Evolutionary conservation across 2,797 vertebrate genomes (phyloP).

Genomic region (Eurystomus glaucurus): DNA sequence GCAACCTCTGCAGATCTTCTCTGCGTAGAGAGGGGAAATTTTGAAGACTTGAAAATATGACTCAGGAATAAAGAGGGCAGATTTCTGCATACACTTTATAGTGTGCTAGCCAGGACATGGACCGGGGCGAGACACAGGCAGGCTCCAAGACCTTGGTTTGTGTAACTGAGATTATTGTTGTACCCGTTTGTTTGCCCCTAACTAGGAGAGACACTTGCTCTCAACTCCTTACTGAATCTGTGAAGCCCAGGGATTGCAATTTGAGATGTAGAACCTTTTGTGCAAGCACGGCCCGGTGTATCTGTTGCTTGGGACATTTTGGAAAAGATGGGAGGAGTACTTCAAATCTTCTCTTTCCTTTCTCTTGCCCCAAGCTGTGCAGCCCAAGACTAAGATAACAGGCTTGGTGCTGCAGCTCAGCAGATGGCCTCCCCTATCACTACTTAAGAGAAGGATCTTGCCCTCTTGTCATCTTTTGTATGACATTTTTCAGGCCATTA

Average conservation of each 20-base stretch:
- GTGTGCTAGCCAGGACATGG: not conserved
- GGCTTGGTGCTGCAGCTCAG: not conserved
- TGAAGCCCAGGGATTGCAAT: not conserved
- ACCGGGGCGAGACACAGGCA: rapidly evolving
- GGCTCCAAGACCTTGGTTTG: not conserved
- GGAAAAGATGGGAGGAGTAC: not conserved
- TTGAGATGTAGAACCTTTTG: not conserved
- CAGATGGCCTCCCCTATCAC: not conserved
- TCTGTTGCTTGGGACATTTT: not conserved
- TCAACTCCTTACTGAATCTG: not conserved
- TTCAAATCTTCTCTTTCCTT: not conserved
- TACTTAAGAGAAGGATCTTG: not conserved
- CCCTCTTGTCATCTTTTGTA: not conserved
- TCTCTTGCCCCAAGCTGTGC: not conserved
- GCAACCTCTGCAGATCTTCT: not conserved
- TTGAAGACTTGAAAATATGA: not conserved
- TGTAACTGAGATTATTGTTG: not conserved
- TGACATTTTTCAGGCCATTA: conserved; percentile 33
- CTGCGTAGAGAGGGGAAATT: not conserved
- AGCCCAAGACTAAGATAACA: not conserved
- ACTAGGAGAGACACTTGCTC: not conserved
- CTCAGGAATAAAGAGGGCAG: not conserved
- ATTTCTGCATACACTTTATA: not conserved
- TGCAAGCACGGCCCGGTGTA: rapidly evolving
- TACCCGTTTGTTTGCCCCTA: not conserved